Evolutionary conservation across 1,140 invertebrate genomes (phyloP).

Genomic region (Brachionus paranguensis): DNA sequence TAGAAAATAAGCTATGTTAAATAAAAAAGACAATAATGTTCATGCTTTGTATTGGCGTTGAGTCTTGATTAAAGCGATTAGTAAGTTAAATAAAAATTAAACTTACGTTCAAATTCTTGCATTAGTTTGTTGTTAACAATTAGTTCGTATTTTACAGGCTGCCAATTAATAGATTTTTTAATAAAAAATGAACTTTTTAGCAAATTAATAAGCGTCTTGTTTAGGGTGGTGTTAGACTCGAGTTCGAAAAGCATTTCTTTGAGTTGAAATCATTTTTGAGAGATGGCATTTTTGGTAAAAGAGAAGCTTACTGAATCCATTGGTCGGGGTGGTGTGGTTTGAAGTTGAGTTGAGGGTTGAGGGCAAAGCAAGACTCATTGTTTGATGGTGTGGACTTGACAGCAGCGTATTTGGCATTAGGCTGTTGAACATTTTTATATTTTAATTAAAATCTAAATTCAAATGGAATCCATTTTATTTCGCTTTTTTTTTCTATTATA

Average conservation of each 20-base stretch:
- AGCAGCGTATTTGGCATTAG: background rate
- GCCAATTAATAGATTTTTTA: slow-evolving; percentile 28
- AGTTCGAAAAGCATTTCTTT: slow-evolving; percentile 27
- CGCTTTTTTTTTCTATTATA: background rate
- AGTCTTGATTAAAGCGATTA: background rate
- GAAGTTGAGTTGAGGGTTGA: background rate
- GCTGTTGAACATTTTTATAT: slow-evolving; percentile 24
- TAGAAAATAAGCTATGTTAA: background rate
- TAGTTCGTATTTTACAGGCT: slow-evolving; percentile 14
- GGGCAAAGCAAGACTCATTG: background rate
- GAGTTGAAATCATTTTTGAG: background rate
- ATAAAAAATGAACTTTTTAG: slow-evolving; percentile 25
- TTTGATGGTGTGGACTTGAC: background rate
- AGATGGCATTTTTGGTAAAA: background rate
- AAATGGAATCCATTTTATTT: slow-evolving; percentile 10
- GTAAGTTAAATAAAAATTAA: background rate
- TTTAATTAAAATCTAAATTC: background rate
- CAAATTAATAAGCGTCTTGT: slow-evolving; percentile 9
- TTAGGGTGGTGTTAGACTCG: background rate
- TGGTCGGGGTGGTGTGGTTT: background rate
- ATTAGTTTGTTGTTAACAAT: slow-evolving; percentile 30
- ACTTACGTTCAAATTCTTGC: slow-evolving; percentile 36
- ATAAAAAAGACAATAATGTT: background rate
- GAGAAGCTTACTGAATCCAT: slow-evolving; percentile 2
- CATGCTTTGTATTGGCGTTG: background rate